These are phyloP conservation scores for Chloroclysta siterata DNA, from an alignment of 2,888 invertebrate genomes.

Conservation along the genomic window DNA sequence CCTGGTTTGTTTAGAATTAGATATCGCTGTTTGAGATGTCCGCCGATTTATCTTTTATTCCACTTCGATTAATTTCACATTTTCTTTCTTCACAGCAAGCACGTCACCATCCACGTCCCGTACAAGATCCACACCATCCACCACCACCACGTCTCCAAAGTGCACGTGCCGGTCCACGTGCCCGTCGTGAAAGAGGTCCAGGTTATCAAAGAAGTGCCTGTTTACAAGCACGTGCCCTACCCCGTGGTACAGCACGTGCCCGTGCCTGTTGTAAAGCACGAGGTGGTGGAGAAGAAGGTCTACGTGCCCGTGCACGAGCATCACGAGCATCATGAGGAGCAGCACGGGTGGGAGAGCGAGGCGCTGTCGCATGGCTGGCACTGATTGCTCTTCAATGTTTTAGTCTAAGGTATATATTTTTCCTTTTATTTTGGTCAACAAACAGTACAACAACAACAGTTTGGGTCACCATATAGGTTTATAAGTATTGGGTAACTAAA, in stretches of 20 bases:
- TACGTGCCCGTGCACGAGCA: constrained; percentile 64
- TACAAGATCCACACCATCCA: constrained; percentile 80
- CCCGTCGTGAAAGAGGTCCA: constrained; percentile 76
- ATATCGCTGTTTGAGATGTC: too few relatives aligned
- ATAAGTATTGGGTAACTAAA: too few relatives aligned
- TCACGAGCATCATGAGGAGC: constrained; percentile 57
- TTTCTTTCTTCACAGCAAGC: constrained; percentile 53
- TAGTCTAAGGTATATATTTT: constrained; percentile 60
- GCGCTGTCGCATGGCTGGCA: constrained; percentile 80
- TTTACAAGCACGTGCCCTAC: constrained; percentile 73
- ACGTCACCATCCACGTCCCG: constrained; percentile 79
- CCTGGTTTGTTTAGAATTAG: too few relatives aligned
- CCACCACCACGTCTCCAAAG: constrained; percentile 79
- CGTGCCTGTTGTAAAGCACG: constrained; percentile 69
- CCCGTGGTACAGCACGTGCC: constrained; percentile 72
- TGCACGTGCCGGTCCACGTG: constrained; percentile 71
- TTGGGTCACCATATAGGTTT: too few relatives aligned
- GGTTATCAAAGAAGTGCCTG: constrained; percentile 77
- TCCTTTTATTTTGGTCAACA: too few relatives aligned
- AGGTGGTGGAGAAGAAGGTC: constrained; percentile 75
- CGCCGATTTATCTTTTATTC: too few relatives aligned
- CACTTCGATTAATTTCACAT: not conserved
- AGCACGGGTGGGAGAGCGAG: constrained; percentile 78
- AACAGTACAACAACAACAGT: too few relatives aligned
- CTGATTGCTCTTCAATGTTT: constrained; percentile 56